phyloP scores from a whole-genome alignment of 2,888 invertebrate genomes.

The Cantharis nigra region DNA sequence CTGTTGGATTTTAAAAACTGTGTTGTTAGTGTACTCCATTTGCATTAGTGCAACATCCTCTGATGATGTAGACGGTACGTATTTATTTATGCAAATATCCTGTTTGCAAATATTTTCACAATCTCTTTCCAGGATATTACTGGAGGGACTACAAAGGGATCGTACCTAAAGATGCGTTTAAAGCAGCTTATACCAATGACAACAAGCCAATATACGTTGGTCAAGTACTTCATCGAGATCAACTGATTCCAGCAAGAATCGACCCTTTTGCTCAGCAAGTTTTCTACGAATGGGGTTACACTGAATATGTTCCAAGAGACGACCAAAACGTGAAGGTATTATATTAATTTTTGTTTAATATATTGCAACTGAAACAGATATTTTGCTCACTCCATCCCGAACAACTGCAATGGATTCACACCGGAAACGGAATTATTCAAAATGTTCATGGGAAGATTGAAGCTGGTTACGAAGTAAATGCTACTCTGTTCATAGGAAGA shows the following conservation, averaged over 20 bases:
- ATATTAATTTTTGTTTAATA: not conserved
- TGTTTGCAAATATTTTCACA: not conserved
- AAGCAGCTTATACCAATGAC: not conserved
- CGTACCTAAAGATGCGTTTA: not conserved
- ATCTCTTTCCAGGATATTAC: conserved; percentile 7
- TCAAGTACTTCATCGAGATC: not conserved
- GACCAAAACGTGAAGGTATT: conserved; percentile 4
- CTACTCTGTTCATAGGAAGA: conserved; percentile 13
- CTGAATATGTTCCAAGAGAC: not conserved
- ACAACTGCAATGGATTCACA: conserved; percentile 17
- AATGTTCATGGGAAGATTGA: conserved; percentile 6
- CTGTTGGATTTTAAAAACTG: not conserved
- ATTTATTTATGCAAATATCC: not conserved
- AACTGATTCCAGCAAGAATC: conserved; percentile 14
- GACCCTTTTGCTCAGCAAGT: not conserved
- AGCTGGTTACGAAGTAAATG: conserved; percentile 17
- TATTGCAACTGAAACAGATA: conserved; percentile 4
- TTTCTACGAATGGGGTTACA: conserved; percentile 5
- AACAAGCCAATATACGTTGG: not conserved
- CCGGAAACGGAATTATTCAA: conserved; percentile 9
- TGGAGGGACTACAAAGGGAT: conserved; percentile 14
- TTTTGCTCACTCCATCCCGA: conserved; percentile 16
- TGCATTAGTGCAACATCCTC: not conserved
- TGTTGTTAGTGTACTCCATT: not conserved
- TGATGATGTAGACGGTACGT: not conserved